Base-by-base conservation (phyloP, 2,113 vertebrate species). In the Otus sunia region DNA sequence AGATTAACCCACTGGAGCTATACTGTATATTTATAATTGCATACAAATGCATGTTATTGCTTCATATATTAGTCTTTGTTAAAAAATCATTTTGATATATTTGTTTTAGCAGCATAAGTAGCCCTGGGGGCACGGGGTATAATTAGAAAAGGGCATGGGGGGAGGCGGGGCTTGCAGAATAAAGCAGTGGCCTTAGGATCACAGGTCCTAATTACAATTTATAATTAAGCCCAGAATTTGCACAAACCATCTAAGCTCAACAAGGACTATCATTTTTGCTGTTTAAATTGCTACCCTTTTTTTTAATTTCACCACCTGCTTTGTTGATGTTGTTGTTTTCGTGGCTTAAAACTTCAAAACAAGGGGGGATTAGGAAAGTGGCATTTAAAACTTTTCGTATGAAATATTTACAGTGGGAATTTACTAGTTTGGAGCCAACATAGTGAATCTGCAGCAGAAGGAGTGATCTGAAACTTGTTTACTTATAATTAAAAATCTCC, bases 21-120 rank as follows among this genome's bases (percentile, higher is more conserved):
- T 87, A 90, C 8, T 55, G 52, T 92, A 20, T 83, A 47, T 82
- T 96, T 93, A 75, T 96, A 95, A 97, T 94, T 89, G 84, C 92
- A 85, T 88, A 94, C 95, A 95, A 97, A 96, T 94, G 96, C 88
- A 94, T 92, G 79, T 67, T 97, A 94, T 97, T 98, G 94, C 97
- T 96, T 98, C 83, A 52, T 96, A 47, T 94, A 95, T 96, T 97
- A 96, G 80, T 96, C 95, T 97, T 97, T 96, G 96, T 96, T 97
- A 95, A 96, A 97, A 97, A 97, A 97, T 96, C 94, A 96, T 97
- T 97, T 97, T 98, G 98, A 98, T 98, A 93, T 98, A 98, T 98
- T 98, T 98, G 98, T 97, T 98, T 98, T 98, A 98, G 97, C 98
- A 98, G 98, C 92, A 64, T 97, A 97, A 96, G 96, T 95, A 97